A percentile compares a stretch with the other conserved stretches of the same genome.
Evolutionary conservation across 2,113 vertebrate genomes (phyloP).

Genomic region (Macaca nemestrina): DNA sequence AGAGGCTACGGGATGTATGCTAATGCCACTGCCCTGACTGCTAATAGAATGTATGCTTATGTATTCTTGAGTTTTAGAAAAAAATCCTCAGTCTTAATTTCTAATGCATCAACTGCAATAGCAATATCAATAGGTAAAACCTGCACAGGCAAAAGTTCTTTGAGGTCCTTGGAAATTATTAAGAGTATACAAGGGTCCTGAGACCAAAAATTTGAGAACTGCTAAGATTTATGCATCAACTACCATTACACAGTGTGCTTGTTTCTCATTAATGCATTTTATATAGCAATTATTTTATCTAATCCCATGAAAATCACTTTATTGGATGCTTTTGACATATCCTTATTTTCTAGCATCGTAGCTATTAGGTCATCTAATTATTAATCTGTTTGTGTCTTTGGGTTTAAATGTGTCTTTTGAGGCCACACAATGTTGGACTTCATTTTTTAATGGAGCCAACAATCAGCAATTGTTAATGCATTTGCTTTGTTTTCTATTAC

Average conservation of each 20-base stretch:
- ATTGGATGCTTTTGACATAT: background rate
- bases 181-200: background rate
- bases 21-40: background rate
- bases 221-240: background rate
- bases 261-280: background rate
- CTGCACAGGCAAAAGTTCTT: background rate
- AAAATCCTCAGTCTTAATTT: background rate
- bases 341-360: background rate
- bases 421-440: background rate
- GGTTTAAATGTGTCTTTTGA: constrained; percentile 12
- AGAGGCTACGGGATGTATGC: background rate
- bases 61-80: background rate
- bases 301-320: background rate
- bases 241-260: background rate
- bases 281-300: background rate
- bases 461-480: background rate
- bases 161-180: background rate
- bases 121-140: background rate
- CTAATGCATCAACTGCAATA: background rate
- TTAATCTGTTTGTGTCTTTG: background rate
- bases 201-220: constrained; percentile 11
- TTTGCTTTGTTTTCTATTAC: background rate
- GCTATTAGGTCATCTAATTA: background rate
- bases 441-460: background rate
- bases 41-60: background rate